Percentiles rank a stretch among this genome's conserved stretches.
Evolutionary conservation across 2,888 invertebrate genomes (phyloP).

Genomic region (Allacma fusca): DNA sequence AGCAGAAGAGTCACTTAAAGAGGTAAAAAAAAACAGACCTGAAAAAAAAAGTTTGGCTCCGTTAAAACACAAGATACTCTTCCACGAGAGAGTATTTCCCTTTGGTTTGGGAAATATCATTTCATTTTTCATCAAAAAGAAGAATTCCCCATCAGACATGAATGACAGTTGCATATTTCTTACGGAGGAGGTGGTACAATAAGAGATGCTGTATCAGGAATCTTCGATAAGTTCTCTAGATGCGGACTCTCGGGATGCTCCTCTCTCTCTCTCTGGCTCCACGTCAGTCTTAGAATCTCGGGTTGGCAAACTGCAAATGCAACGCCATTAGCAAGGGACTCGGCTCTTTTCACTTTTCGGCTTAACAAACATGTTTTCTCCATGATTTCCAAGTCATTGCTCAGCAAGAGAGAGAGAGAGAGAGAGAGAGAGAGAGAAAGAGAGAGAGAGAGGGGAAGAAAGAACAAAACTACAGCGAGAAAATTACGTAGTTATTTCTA

Average conservation of each 20-base stretch:
- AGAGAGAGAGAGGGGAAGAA: conserved; percentile 1
- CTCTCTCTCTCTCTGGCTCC: conserved; percentile 19
- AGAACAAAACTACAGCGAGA: conserved; percentile 17
- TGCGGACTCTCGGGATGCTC: conserved; percentile 18
- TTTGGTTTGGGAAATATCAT: conserved; percentile 42
- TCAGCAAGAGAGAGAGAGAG: conserved; percentile 16
- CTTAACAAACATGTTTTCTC: conserved; percentile 56
- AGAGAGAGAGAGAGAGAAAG: conserved; percentile 21
- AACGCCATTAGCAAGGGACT: conserved; percentile 51
- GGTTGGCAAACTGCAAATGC: conserved; percentile 41
- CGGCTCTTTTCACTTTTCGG: conserved; percentile 50
- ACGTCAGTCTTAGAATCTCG: conserved; percentile 16
- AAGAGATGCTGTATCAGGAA: conserved; percentile 39
- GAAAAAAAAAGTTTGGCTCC: neutral
- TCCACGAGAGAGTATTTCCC: neutral
- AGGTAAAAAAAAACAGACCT: conserved; percentile 3
- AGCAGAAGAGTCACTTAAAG: conserved; percentile 4
- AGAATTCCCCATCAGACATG: conserved; percentile 52
- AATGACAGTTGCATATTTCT: conserved; percentile 58
- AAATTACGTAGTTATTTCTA: conserved; percentile 22
- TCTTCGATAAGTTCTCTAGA: conserved; percentile 37
- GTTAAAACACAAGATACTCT: conserved; percentile 18
- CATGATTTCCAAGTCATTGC: conserved; percentile 57
- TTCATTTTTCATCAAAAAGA: conserved; percentile 53
- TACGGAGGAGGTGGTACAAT: conserved; percentile 9